Conservation (phyloP, 2,113 vertebrate species). For the Tachycineta bicolor region DNA sequence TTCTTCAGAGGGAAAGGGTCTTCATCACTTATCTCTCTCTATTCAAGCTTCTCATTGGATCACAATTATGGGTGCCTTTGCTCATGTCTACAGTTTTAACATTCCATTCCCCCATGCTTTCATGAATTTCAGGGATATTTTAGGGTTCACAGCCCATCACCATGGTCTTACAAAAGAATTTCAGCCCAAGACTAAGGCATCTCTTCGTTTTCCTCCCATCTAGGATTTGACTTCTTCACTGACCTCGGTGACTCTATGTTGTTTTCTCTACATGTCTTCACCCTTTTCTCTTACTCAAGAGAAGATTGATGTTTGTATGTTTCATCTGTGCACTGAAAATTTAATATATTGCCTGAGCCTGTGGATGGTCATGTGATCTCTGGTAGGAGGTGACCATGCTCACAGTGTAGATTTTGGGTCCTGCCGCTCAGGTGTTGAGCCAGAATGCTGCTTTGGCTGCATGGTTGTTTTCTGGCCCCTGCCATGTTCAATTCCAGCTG, state of each 20-base stretch:
- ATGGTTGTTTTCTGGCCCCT: neutral
- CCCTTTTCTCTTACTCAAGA: neutral
- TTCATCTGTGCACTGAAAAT: neutral
- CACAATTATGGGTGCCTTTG: neutral
- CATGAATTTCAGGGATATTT: neutral
- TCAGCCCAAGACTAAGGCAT: neutral
- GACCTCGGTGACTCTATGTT: neutral
- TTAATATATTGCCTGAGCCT: accelerated
- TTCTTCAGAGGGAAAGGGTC: neutral
- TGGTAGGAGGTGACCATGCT: accelerated
- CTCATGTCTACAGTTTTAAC: accelerated
- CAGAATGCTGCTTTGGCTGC: neutral
- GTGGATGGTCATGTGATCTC: neutral
- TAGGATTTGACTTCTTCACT: neutral
- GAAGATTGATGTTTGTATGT: neutral
- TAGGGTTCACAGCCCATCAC: neutral
- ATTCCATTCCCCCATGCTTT: neutral
- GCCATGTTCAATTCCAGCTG: neutral
- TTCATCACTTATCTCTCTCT: neutral
- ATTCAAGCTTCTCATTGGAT: neutral
- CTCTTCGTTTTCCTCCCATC: neutral
- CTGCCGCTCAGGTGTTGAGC: neutral
- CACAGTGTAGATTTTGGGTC: neutral
- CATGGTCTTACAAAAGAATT: neutral
- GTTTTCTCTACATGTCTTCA: neutral